A percentile compares a stretch with the other conserved stretches of the same genome.
These are phyloP conservation scores for Rallus limicola DNA, from an alignment of 2,113 vertebrate genomes.

Conservation along the genomic window DNA sequence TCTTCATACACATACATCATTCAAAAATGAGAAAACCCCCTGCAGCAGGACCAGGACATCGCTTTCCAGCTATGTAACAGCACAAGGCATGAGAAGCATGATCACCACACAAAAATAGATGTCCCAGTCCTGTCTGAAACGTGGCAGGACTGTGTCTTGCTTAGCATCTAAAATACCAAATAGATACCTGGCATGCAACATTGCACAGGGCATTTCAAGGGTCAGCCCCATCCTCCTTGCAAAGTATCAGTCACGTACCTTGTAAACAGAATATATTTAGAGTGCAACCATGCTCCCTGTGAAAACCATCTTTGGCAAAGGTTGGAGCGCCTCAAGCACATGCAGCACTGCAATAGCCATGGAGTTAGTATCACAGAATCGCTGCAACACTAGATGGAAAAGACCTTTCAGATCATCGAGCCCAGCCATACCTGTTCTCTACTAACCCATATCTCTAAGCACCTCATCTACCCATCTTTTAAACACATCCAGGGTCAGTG, in stretches of 20 bases:
- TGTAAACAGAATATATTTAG: neutral
- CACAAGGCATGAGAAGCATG: neutral
- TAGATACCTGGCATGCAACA: neutral
- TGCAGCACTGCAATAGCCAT: neutral
- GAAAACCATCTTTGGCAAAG: neutral
- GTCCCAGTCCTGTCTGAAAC: neutral
- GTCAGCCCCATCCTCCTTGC: rapidly evolving
- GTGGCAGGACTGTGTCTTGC: neutral
- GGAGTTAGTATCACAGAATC: neutral
- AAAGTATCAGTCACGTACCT: neutral
- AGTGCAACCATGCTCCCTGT: neutral
- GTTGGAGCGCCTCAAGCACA: neutral
- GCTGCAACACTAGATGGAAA: no score
- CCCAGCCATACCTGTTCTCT: no score
- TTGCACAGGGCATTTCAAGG: neutral
- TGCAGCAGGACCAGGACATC: neutral
- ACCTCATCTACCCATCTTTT: no score
- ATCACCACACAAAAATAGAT: neutral
- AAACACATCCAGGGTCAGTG: no score
- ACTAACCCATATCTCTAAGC: no score
- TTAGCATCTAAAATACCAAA: neutral
- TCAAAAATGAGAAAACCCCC: neutral
- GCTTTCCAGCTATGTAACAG: neutral
- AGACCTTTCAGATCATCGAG: no score
- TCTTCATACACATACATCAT: neutral